Base-by-base conservation (phyloP, 2,888 invertebrate genomes). In the Hirtodrosophila trivittata region DNA sequence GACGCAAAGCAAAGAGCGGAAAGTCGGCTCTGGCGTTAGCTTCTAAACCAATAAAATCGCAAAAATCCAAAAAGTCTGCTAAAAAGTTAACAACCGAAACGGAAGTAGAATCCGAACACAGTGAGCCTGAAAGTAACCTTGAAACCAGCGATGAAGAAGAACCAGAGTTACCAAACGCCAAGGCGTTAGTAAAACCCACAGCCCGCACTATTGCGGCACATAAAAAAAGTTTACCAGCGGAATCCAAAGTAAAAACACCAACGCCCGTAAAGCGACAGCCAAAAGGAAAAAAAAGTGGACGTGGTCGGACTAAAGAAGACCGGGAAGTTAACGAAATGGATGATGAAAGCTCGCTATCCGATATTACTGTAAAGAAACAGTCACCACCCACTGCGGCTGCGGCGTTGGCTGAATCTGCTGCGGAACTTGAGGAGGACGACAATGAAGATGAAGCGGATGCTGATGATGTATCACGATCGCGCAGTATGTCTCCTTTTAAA, bases 401-500 rank as follows among this genome's bases (percentile, higher is more conserved):
- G 1, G 89, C 85, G 5, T 54, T 89, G 37, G 87, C 87, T 0
- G 89, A 88, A 21, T 87, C 89, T 2, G 83, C 85, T n/a, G 86
- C 77, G 0, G 89, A 89, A 38, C 56, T 87, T 45, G 89, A 89
- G 42, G 88, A 87, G 8, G 81, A 87, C 8, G 83, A 83, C 0
- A 74, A 84, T 10, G 86, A 82, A 3, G 75, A 69, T 4, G 66
- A 43, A 0, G 80, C 71, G 4, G 80, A 74, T 1, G 75, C 81
- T 12, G 80, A 87, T 12, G 75, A 82, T 33, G 70, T 72, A 12
- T 87, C 80, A n/a, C 69, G 87, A 13, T 90, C 90, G 14, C 88
- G 90, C 39, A 90, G 90, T 68, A 87, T 89, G 81, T 90, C 90
- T 0, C 90, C 89, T 0, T 91, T 90, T 50, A 90, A 90, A 58